Evolutionary conservation across 2,113 vertebrate genomes (phyloP), one percentile per base, ranked within the genome.

Genomic region (Saccopteryx leptura): DNA sequence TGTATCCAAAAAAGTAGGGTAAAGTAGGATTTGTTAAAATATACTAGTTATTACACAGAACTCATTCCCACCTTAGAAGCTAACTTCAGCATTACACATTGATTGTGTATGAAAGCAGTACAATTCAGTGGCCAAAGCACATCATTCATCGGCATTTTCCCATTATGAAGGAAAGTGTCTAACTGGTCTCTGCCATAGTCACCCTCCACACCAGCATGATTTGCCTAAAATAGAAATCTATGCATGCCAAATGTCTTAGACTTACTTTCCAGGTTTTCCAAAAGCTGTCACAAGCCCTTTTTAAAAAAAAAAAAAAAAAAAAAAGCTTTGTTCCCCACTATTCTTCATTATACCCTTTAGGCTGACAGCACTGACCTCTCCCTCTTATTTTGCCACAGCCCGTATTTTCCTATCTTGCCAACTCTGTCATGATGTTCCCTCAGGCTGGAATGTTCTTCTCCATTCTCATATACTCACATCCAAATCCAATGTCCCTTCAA

Each of bases 151-250:
- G 87, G 24, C 18, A 92, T 46, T 89, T 87, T 88, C 28, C 12
- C 14, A 54, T 46, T 85, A 66, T 93, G 86, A 93, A 72, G 14
- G 31, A n/a, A 89, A 65, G n/a, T 66, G 80, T 50, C 75, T 68
- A 90, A 68, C 0, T 28, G 21, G 31, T 58, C 46, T 89, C 28
- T 81, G 31, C 75, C 33, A 58, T 14, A 68, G 28, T 46, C 46
- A 88, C n/a, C 26, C 48, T 94, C 68, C 39, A 88, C 5, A 93
- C 39, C 28, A 86, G 39, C 21, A 88, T 46, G 19, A 88, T 56
- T 81, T 94, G 74, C 76, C 48, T 76, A 88, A 90, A 92, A 79
- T 5, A 80, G 33, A 74, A 95, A 84, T 24, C 19, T 76, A 68
- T 89, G 66, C 88, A 61, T 84, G 9, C 50, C 28, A 76, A 81